phyloP scores from a whole-genome alignment of 2,888 invertebrate species.

The Xiphydria camelus region DNA sequence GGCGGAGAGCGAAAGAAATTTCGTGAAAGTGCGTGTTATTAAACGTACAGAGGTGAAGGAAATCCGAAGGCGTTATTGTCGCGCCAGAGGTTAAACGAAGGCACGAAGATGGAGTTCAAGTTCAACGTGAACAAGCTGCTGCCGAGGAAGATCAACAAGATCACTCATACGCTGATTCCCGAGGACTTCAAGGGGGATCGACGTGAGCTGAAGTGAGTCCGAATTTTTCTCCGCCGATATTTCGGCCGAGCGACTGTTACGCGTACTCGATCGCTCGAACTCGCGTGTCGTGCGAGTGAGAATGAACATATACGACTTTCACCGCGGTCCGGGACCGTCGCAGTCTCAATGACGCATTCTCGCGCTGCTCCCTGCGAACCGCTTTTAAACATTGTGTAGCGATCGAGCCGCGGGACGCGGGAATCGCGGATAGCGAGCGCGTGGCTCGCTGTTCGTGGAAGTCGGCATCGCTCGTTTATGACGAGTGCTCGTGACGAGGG shows the following conservation, averaged over 20 bases:
- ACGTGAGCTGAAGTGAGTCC: constrained; percentile 51
- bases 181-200: constrained; percentile 53
- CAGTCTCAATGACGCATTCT: background rate
- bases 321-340: background rate
- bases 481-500: no score
- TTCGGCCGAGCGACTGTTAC: background rate
- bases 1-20: no score
- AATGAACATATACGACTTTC: background rate
- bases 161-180: constrained; percentile 50
- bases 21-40: no score
- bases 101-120: constrained; percentile 52
- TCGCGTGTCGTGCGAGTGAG: background rate
- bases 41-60: no score
- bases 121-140: constrained; percentile 52
- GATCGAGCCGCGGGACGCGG: no score
- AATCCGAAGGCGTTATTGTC: no score
- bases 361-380: no score
- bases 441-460: no score
- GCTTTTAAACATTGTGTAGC: no score
- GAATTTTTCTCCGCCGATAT: background rate
- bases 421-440: no score
- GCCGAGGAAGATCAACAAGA: constrained; percentile 53
- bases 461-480: no score
- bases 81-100: no score
- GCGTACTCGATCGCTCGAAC: background rate